Percentiles rank a stretch among this genome's conserved stretches.
These are phyloP conservation scores for Auanema sp. DNA, from an alignment of 2,888 invertebrate genomes.

Conservation along the genomic window DNA sequence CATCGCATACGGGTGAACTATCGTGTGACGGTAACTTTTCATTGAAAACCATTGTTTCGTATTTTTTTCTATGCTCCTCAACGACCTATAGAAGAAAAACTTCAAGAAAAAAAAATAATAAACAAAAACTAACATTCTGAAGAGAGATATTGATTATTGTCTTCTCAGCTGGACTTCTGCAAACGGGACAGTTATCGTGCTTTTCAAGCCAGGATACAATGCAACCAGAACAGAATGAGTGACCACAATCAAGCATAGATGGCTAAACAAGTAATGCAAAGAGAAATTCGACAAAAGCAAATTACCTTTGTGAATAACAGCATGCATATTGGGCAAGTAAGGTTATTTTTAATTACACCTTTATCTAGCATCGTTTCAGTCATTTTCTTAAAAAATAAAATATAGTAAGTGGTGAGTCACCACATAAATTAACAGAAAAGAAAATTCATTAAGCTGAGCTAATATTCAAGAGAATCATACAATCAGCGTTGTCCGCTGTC, in stretches of 20 bases:
- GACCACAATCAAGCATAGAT: background rate
- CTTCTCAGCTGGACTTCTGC: background rate
- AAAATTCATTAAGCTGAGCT: no score
- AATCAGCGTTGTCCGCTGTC: no score
- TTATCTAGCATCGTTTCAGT: no score
- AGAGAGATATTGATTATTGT: background rate
- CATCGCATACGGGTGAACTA: background rate
- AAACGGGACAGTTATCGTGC: background rate
- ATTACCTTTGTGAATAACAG: background rate
- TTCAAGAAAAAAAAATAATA: background rate
- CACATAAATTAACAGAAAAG: no score
- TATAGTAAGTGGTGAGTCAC: no score
- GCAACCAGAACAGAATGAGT: background rate
- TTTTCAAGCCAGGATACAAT: slow-evolving; percentile 4
- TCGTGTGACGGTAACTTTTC: no score
- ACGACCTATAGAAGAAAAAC: slow-evolving; percentile 1
- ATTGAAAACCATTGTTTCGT: no score
- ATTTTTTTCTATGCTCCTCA: background rate
- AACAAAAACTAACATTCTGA: background rate
- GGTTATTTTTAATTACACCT: background rate
- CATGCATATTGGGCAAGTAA: slow-evolving; percentile 1
- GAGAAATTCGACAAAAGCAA: background rate
- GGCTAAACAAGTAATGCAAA: background rate
- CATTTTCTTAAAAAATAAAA: no score
- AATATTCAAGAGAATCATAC: no score